These are phyloP conservation scores for Cephalopterus ornatus DNA, from an alignment of 2,113 vertebrate genomes.

Conservation along the genomic window DNA sequence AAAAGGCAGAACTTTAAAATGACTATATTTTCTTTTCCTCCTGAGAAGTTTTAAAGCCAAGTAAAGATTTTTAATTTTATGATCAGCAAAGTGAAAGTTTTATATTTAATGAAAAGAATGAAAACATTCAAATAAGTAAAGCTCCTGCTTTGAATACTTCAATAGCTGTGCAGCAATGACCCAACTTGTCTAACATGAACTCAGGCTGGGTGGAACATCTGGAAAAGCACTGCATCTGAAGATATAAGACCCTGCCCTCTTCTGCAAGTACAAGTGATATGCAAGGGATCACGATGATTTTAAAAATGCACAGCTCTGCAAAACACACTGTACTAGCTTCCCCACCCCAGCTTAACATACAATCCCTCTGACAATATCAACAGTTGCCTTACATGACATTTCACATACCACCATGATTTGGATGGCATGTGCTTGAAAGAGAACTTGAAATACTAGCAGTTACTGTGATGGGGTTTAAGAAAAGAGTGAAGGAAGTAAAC, in stretches of 20 bases:
- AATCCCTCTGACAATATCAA: constrained; percentile 54
- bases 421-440: constrained; percentile 36
- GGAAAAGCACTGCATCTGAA: not conserved
- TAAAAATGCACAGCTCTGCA: constrained; percentile 50
- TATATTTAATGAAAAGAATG: not conserved
- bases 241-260: not conserved
- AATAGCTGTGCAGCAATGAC: not conserved
- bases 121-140: not conserved
- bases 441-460: not conserved
- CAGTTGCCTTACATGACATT: constrained; percentile 29
- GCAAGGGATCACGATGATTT: not conserved
- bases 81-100: not conserved
- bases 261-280: not conserved
- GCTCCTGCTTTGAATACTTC: not conserved
- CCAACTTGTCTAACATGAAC: not conserved
- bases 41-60: not conserved
- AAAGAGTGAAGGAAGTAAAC: constrained; percentile 49
- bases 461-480: constrained; percentile 1
- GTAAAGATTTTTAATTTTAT: not conserved
- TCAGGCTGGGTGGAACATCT: not conserved
- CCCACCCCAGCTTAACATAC: constrained; percentile 57
- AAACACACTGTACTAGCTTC: constrained; percentile 12
- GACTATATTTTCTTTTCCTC: not conserved
- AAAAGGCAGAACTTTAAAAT: not conserved
- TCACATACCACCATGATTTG: constrained; percentile 16